Evolutionary conservation across 2,113 vertebrate species (phyloP).

Genomic region (Rhinopomastus cyanomelas): DNA sequence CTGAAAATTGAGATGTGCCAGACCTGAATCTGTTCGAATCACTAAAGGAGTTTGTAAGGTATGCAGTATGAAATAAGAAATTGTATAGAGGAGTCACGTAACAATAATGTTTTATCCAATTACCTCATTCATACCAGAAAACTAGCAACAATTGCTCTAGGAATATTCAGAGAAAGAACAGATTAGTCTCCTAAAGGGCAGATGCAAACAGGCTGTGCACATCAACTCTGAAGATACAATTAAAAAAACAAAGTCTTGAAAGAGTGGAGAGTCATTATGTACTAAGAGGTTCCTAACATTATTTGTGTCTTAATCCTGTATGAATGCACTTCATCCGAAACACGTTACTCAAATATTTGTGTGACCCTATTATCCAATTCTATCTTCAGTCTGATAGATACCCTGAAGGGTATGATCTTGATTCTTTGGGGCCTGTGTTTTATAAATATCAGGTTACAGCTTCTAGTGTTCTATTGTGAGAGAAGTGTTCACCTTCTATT

Average conservation of each 20-base stretch:
- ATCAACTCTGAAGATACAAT: background rate
- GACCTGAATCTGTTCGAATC: background rate
- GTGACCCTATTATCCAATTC: background rate
- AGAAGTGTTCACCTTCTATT: background rate
- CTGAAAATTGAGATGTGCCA: background rate
- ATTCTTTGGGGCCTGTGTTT: background rate
- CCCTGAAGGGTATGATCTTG: background rate
- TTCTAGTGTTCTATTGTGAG: conserved; percentile 14
- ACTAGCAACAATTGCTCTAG: background rate
- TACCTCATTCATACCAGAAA: background rate
- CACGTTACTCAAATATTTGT: background rate
- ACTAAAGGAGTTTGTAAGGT: background rate
- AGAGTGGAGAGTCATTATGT: background rate
- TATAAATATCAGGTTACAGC: conserved; percentile 19
- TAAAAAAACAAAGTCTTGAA: background rate
- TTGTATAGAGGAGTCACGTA: background rate
- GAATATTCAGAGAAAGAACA: background rate
- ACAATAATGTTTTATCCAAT: background rate
- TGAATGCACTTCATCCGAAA: background rate
- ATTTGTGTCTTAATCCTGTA: background rate
- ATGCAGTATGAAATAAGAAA: background rate
- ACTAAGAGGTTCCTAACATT: background rate
- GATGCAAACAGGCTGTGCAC: background rate
- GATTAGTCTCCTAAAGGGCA: background rate
- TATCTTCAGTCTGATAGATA: background rate